Conservation (phyloP, 2,888 invertebrate species). For the Elegia similella region DNA sequence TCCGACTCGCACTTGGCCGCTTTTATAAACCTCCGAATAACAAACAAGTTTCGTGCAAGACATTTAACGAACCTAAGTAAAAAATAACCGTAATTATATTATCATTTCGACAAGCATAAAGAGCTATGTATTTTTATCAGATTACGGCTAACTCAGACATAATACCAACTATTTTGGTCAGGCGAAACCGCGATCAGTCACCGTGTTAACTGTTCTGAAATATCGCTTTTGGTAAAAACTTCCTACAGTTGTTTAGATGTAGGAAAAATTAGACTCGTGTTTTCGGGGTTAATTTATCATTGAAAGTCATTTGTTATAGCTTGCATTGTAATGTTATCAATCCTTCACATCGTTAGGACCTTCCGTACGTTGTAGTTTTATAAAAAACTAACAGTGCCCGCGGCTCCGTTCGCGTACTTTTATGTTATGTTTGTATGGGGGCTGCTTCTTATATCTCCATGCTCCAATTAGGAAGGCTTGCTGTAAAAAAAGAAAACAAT, state of each 20-base stretch:
- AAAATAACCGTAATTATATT: background rate
- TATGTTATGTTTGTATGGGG: too few species aligned
- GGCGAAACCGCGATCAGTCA: conserved; percentile 1
- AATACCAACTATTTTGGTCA: conserved; percentile 2
- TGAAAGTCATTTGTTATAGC: background rate
- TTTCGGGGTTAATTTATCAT: background rate
- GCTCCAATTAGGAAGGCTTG: too few species aligned
- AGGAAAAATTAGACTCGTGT: background rate
- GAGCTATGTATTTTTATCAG: background rate
- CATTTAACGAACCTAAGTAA: background rate
- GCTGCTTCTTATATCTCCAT: too few species aligned
- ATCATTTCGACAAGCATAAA: conserved; percentile 9
- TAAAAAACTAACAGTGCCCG: too few species aligned
- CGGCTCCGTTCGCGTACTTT: too few species aligned
- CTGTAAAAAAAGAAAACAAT: too few species aligned
- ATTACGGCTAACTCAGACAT: background rate
- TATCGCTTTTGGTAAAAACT: background rate
- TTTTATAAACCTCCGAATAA: background rate
- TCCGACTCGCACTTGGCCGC: too few species aligned
- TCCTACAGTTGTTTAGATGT: background rate
- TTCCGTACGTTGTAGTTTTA: too few species aligned
- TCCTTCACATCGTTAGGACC: too few species aligned
- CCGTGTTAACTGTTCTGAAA: background rate
- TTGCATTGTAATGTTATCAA: too few species aligned
- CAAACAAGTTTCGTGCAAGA: background rate